Evolutionary conservation across 2,113 vertebrate species (phyloP).

Genomic region (Eonycteris spelaea): DNA sequence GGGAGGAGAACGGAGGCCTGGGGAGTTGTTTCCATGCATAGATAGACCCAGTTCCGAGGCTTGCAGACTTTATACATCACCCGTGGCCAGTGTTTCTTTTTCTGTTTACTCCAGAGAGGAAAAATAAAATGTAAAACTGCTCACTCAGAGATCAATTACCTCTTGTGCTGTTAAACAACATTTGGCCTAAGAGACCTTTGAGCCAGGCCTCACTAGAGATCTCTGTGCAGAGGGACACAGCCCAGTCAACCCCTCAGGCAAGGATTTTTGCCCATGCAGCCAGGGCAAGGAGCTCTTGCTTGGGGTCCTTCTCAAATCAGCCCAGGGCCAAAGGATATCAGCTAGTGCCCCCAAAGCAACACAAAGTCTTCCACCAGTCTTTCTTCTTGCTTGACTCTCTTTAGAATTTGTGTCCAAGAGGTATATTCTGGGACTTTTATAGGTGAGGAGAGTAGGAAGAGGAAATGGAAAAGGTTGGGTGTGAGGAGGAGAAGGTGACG

Average conservation of each 20-base stretch:
- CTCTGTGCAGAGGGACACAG: not conserved
- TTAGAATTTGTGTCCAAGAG: not conserved
- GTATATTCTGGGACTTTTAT: not conserved
- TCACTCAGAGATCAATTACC: not conserved
- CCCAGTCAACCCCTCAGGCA: not conserved
- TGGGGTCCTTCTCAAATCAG: not conserved
- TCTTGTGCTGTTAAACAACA: not conserved
- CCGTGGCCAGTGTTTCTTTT: slow-evolving; percentile 19
- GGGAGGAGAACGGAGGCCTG: not conserved
- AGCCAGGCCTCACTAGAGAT: not conserved
- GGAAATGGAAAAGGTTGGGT: not conserved
- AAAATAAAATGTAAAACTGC: slow-evolving; percentile 23
- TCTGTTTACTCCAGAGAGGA: slow-evolving; percentile 5
- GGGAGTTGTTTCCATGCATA: not conserved
- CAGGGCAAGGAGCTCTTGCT: not conserved
- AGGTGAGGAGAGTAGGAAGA: not conserved
- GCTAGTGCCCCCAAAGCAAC: not conserved
- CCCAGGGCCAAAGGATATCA: not conserved
- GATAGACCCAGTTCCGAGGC: not conserved
- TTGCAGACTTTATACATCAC: fast-evolving
- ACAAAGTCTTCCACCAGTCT: not conserved
- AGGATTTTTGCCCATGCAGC: not conserved
- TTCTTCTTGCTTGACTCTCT: not conserved
- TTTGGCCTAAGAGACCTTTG: not conserved
- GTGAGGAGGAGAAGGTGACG: not conserved